Percentiles rank a stretch among this genome's conserved stretches.
Evolutionary conservation across 2,797 vertebrate genomes (phyloP).

Genomic region (Aphelocoma californica): DNA sequence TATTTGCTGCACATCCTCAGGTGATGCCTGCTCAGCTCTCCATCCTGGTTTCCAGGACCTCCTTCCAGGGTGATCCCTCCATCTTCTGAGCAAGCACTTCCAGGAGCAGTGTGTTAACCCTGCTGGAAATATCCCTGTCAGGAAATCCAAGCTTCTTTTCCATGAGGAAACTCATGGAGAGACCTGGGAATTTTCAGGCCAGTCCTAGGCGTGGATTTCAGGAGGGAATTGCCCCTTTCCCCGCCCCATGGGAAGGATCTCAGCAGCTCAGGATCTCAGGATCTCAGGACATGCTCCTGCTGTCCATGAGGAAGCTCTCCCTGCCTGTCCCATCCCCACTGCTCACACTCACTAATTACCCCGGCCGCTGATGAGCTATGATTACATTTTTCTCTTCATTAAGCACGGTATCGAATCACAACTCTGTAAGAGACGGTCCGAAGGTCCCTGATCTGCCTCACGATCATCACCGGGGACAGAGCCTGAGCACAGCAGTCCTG

Average conservation of each 20-base stretch:
- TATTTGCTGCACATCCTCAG: not conserved
- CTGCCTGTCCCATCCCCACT: accelerated
- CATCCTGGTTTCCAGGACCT: not conserved
- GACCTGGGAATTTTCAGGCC: not conserved
- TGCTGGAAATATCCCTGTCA: not conserved
- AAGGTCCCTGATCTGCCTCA: too few species aligned
- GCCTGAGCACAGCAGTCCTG: too few species aligned
- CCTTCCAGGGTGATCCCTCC: not conserved
- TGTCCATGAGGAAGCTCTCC: accelerated
- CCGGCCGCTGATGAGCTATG: conserved; percentile 19
- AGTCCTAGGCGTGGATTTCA: not conserved
- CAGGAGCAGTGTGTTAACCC: not conserved
- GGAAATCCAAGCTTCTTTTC: not conserved
- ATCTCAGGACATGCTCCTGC: not conserved
- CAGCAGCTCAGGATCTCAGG: not conserved
- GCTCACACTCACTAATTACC: conserved; percentile 15
- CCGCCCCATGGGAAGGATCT: not conserved
- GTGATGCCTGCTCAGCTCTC: not conserved
- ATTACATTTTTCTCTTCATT: conserved; percentile 70
- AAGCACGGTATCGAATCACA: conserved; percentile 45
- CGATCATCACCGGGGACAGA: too few species aligned
- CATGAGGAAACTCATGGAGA: not conserved
- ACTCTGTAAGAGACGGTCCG: not conserved
- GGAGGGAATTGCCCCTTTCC: not conserved
- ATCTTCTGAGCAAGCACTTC: not conserved